These are phyloP conservation scores for Molossus alvarezi DNA, from an alignment of 2,797 vertebrate species.

Conservation along the genomic window DNA sequence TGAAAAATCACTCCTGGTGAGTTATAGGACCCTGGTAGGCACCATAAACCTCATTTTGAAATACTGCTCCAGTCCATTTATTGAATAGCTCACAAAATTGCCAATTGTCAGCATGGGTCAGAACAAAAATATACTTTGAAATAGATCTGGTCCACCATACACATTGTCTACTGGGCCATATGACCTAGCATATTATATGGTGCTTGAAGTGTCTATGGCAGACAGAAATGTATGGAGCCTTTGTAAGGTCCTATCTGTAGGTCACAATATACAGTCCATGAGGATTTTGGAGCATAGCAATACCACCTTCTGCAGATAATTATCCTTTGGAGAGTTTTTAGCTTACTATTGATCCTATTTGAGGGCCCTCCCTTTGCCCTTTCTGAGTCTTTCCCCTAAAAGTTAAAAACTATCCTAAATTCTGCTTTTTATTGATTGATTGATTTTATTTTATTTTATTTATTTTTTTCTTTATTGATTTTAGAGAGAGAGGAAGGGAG, in stretches of 20 bases:
- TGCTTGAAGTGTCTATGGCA: background rate
- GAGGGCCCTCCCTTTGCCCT: background rate
- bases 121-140: background rate
- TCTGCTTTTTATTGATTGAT: background rate
- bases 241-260: background rate
- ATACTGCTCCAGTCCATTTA: background rate
- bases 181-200: background rate
- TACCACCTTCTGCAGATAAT: background rate
- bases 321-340: slow-evolving; percentile 1
- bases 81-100: background rate
- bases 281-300: background rate
- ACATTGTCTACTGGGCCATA: background rate
- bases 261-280: background rate
- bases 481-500: too few relatives aligned
- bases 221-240: background rate
- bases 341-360: background rate
- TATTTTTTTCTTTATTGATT: too few relatives aligned
- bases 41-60: slow-evolving; percentile 5
- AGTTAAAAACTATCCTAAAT: background rate
- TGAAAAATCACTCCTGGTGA: background rate
- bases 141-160: background rate
- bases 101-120: background rate
- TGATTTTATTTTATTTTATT: too few relatives aligned
- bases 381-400: background rate
- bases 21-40: background rate